Evolutionary conservation across 37 sponge, comb jelly and placozoan genomes (phyloP), one percentile per base, ranked within the genome.

Genomic region (Halisarca cf. caerulea): DNA sequence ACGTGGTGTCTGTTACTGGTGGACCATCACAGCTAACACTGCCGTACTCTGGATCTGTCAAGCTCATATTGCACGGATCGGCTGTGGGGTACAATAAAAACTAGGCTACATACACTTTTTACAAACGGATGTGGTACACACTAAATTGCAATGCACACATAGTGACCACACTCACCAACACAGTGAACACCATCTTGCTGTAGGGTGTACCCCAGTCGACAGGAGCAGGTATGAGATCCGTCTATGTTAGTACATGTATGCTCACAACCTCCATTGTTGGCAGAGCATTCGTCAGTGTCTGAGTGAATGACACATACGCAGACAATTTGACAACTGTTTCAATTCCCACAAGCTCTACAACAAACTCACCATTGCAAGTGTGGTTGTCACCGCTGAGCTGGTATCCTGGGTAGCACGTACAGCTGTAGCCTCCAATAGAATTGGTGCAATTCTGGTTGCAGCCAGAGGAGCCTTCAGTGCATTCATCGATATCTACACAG

Each of bases 401-500:
- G 34, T 68, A 68, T 28, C 69, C 69, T 4, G 35, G 4, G 35
- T 27, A 9, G 30, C 69, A 68, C 17, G 33, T 30, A 34, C 69
- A 68, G 34, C 17, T 34, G 69, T 68, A 68, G 69, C 34, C 30
- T 28, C 35, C 33, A 18, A 32, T 34, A 0, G 4, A 32, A 34
- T 68, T 68, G 33, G 34, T 68, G 69, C 69, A 68, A 1, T 7
- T 3, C 35, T 68, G 69, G 4, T 28, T 68, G 4, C 69, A 68
- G 11, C 34, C 33, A 34, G 69, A 68, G 2, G 69, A 32, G 15
- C 69, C 69, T 34, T 68, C 69, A 4, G 34, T 30, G 69, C 69
- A 68, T 30, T 68, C 69, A 68, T 68, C 35, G 35, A 68, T 68
- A 34, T 68, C 69, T 68, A n/a, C n/a, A n/a, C n/a, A n/a, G n/a